Evolutionary conservation across 2,888 invertebrate species (phyloP).

Genomic region (Nudaria mundana): DNA sequence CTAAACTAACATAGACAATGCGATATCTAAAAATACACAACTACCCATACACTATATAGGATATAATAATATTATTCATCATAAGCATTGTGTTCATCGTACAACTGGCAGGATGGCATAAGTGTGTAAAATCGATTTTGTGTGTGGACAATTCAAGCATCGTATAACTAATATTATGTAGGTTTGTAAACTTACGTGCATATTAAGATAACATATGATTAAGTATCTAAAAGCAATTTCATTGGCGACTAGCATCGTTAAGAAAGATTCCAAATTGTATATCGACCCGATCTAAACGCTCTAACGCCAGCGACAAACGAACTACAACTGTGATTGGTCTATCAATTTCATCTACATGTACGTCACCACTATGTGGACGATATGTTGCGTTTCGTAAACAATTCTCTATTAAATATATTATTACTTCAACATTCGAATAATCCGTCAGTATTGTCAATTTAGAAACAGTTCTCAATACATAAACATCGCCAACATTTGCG

Average conservation of each 20-base stretch:
- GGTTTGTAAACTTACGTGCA: constrained; percentile 68
- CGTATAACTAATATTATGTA: constrained; percentile 71
- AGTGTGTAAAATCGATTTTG: constrained; percentile 74
- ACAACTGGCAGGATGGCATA: constrained; percentile 78
- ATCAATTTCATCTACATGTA: constrained; percentile 36
- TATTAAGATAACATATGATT: constrained; percentile 68
- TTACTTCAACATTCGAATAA: constrained; percentile 67
- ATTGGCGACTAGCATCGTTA: constrained; percentile 75
- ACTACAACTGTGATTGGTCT: constrained; percentile 23
- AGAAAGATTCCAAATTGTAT: constrained; percentile 78
- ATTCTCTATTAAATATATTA: constrained; percentile 75
- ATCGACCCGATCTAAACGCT: constrained; percentile 32
- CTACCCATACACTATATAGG: constrained; percentile 77
- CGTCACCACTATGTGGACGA: constrained; percentile 75
- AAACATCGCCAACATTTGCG: constrained; percentile 47
- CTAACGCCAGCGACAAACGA: constrained; percentile 20
- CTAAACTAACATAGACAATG: constrained; percentile 79
- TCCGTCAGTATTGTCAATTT: constrained; percentile 71
- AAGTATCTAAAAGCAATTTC: constrained; percentile 65
- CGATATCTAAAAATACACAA: constrained; percentile 78
- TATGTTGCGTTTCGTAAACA: constrained; percentile 69
- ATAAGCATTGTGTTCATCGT: constrained; percentile 76
- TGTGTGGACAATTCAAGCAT: constrained; percentile 78
- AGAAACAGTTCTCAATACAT: constrained; percentile 56
- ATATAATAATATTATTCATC: constrained; percentile 70